Percentiles rank a stretch among this genome's conserved stretches.
Evolutionary conservation across 2,797 vertebrate species (phyloP).

Genomic region (Epinephelus malabaricus): DNA sequence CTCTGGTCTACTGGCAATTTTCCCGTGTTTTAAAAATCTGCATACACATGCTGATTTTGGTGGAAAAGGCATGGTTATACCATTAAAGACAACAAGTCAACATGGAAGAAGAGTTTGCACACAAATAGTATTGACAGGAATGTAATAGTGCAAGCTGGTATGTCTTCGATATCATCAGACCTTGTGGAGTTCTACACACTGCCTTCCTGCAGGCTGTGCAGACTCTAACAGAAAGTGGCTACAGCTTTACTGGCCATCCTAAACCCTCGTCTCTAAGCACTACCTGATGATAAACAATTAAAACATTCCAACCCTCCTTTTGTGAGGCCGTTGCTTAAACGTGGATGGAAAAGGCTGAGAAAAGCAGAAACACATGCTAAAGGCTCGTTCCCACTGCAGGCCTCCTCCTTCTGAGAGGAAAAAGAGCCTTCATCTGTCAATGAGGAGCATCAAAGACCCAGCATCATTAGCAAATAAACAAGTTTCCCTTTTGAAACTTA

Average conservation of each 20-base stretch:
- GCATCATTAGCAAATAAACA: conserved; percentile 54
- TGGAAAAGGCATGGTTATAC: no score
- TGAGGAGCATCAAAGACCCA: conserved; percentile 40
- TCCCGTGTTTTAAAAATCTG: no score
- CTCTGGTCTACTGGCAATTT: no score
- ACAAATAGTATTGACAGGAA: no score
- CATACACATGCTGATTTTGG: no score
- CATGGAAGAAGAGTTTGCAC: not conserved
- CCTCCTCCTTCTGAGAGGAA: conserved; percentile 8
- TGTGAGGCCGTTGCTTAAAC: conserved; percentile 27
- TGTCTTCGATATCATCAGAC: not conserved
- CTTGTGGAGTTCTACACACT: not conserved
- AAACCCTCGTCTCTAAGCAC: conserved; percentile 43
- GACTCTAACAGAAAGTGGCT: conserved; percentile 2
- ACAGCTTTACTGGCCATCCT: conserved; percentile 22
- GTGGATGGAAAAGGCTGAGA: conserved; percentile 41
- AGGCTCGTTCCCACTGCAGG: conserved; percentile 2
- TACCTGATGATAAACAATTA: conserved; percentile 61
- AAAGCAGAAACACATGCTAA: conserved; percentile 65
- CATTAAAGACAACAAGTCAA: not conserved
- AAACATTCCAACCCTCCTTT: conserved; percentile 60
- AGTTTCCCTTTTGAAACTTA: conserved; percentile 16
- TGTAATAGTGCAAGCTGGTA: not conserved
- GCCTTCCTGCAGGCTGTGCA: not conserved
- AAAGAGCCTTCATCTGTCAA: conserved; percentile 31